Evolutionary conservation across 2,113 vertebrate species (phyloP).

Genomic region (Muscicapa adusta): DNA sequence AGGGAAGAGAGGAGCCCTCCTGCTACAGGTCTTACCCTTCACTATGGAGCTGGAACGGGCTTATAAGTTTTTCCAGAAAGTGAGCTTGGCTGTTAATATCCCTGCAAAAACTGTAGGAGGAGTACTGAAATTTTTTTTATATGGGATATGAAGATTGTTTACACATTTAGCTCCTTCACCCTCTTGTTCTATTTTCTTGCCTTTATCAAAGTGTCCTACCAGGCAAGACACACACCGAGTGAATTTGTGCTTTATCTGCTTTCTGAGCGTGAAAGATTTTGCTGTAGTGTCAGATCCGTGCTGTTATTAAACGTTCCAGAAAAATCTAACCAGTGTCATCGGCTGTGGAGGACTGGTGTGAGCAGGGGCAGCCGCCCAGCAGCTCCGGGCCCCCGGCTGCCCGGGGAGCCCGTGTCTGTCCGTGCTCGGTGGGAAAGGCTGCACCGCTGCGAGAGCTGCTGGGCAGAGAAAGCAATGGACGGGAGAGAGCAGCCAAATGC

Average conservation of each 20-base stretch:
- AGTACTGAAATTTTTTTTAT: not conserved
- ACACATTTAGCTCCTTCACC: not conserved
- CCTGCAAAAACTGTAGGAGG: not conserved
- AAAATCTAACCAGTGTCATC: not conserved
- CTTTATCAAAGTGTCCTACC: not conserved
- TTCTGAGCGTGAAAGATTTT: not conserved
- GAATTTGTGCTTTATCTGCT: not conserved
- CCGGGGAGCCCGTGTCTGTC: rapidly evolving
- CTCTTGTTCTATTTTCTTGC: not conserved
- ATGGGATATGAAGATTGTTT: not conserved
- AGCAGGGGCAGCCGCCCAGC: not conserved
- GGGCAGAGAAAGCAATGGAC: not conserved
- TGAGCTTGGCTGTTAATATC: not conserved
- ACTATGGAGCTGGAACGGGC: not conserved
- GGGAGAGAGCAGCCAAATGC: too few relatives aligned
- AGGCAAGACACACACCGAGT: too few relatives aligned
- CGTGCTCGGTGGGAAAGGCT: not conserved
- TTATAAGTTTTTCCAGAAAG: not conserved
- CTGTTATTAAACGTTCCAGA: not conserved
- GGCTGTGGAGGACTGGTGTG: rapidly evolving
- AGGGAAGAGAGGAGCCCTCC: not conserved
- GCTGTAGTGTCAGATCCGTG: not conserved
- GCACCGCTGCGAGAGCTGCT: rapidly evolving
- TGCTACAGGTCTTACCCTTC: rapidly evolving
- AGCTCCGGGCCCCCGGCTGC: not conserved